Evolutionary conservation across 2,113 vertebrate species (phyloP), one percentile per base, ranked within the genome.

Genomic region (Microtus oregoni): DNA sequence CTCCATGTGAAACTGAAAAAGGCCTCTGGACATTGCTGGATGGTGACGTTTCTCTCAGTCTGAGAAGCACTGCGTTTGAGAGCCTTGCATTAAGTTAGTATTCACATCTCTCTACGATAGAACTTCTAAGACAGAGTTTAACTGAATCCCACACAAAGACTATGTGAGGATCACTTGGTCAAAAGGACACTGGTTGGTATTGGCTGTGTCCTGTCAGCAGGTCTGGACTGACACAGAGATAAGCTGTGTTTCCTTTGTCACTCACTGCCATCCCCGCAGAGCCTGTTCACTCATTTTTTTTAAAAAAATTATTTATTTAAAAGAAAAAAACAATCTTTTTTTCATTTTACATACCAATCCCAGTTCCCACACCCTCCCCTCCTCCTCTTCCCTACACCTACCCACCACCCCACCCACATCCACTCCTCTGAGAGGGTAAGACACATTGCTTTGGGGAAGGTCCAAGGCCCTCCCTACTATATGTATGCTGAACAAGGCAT

Each of bases 1-100:
- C 50, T 92, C 30, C 28, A 63, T 86, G 77, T 73, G 58, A 95
- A 91, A 67, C 26, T 38, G 83, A 72, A 94, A 94, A 81, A 78
- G 47, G 28, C 61, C 41, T 95, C 24, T 68, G 92, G 58, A 61
- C 30, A 70, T 47, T 67, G 85, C 2, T 3, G 19, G 73, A 72
- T 22, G 65, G 28, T 0, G 41, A 35, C 30, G 24, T 47, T 68
- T 32, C 26, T 89, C 44, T 61, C 72, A 28, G 0, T 22, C 30
- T 38, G 19, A 79, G 44, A 94, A 82, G 38, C 22, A 63, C 26
- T 35, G 3, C 24, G 22, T 58, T 41, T 41, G 50, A 72, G 26
- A 35, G 15, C 30, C 70, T 90, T 50, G 41, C 58, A 82, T 17
- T 8, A 15, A 50, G 22, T 7, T 55, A 61, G 32, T 30, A 47